These are phyloP conservation scores for Stegana nigrithorax DNA, from an alignment of 2,888 invertebrate genomes.

Conservation along the genomic window DNA sequence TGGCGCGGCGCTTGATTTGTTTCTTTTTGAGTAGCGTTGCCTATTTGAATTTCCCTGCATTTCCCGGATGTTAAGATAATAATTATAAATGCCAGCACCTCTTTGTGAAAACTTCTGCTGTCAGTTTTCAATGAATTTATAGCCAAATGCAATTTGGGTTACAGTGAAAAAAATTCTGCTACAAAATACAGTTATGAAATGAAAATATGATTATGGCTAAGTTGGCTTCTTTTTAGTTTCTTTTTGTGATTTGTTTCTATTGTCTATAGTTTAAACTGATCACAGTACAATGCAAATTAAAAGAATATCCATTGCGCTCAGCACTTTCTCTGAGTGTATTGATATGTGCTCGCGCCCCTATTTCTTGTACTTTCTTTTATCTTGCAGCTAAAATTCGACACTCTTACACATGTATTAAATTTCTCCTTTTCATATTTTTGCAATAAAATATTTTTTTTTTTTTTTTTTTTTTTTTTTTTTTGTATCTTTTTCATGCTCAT, in stretches of 20 bases:
- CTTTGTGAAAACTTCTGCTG: neutral
- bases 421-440: neutral
- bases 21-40: neutral
- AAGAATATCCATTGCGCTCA: too few relatives aligned
- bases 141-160: conserved; percentile 21
- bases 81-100: neutral
- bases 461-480: conserved; percentile 6
- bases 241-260: too few relatives aligned
- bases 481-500: conserved; percentile 4
- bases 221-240: too few relatives aligned
- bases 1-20: conserved; percentile 25
- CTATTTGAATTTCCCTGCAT: neutral
- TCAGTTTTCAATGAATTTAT: conserved; percentile 51
- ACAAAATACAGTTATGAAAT: too few relatives aligned
- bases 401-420: conserved; percentile 5
- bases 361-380: conserved; percentile 31
- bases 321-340: conserved; percentile 34
- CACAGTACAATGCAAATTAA: too few relatives aligned
- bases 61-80: conserved; percentile 29
- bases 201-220: too few relatives aligned
- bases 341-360: conserved; percentile 5
- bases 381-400: conserved; percentile 19
- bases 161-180: too few relatives aligned
- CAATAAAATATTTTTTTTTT: neutral
- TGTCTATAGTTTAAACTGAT: too few relatives aligned